A percentile compares a stretch with the other conserved stretches of the same genome.
phyloP scores from a whole-genome alignment of 2,888 invertebrate genomes.

The Hanleya hanleyi region DNA sequence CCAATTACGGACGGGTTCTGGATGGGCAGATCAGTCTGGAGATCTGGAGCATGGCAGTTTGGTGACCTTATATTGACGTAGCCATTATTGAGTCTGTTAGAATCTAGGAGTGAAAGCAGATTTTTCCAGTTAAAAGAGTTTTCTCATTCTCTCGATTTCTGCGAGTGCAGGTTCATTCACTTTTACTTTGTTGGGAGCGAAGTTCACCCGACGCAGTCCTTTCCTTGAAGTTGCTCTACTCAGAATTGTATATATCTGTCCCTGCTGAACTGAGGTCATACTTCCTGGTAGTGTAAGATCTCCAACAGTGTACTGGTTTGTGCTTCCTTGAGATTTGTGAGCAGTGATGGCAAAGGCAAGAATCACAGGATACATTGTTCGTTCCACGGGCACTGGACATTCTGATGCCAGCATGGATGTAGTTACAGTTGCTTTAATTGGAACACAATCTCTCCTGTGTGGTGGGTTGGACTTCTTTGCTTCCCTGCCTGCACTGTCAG shows the following conservation, averaged over 20 bases:
- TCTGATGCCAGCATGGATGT: not conserved
- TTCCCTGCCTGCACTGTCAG: not conserved
- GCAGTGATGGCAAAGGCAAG: constrained; percentile 5
- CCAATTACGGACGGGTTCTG: not conserved
- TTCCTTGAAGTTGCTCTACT: constrained; percentile 3
- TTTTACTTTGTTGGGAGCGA: constrained; percentile 5
- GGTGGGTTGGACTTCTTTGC: constrained; percentile 1
- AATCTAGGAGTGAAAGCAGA: not conserved
- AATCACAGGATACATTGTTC: constrained; percentile 5
- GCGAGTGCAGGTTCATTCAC: not conserved
- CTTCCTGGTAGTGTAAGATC: constrained; percentile 3
- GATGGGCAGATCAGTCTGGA: not conserved
- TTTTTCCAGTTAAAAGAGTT: constrained; percentile 4
- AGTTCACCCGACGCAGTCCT: not conserved
- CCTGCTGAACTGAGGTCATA: constrained; percentile 5
- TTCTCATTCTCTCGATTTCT: constrained; percentile 7
- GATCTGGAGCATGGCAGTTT: not conserved
- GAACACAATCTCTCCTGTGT: constrained; percentile 2
- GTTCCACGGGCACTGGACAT: constrained; percentile 7
- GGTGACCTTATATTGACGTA: not conserved
- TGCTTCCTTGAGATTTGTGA: constrained; percentile 7
- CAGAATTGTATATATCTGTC: constrained; percentile 6
- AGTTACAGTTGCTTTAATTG: not conserved
- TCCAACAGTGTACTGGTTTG: not conserved
- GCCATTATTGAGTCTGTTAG: not conserved